Evolutionary conservation across 2,797 vertebrate species (phyloP).

Genomic region (Semotilus atromaculatus): DNA sequence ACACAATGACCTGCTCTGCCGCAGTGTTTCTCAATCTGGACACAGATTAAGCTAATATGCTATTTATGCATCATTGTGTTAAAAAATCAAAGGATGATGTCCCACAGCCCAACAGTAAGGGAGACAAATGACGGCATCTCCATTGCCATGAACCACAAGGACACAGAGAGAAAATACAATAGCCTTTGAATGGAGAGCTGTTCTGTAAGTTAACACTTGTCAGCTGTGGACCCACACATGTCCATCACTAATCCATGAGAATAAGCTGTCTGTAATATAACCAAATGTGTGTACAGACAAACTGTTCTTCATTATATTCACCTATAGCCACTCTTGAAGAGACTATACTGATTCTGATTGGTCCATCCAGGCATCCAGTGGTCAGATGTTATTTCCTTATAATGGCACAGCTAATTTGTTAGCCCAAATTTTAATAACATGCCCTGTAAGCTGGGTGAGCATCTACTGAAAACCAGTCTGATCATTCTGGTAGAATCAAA

Average conservation of each 20-base stretch:
- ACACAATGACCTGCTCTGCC: slow-evolving; percentile 11
- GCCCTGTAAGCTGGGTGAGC: not conserved
- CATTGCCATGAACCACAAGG: slow-evolving; percentile 2
- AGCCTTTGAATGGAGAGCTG: not conserved
- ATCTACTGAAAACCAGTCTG: not conserved
- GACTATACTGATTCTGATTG: not conserved
- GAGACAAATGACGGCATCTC: not conserved
- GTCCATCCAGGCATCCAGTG: not conserved
- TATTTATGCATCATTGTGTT: slow-evolving; percentile 24
- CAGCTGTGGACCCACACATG: slow-evolving; percentile 13
- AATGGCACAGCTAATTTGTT: too few relatives aligned
- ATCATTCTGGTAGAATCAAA: not conserved
- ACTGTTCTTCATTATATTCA: not conserved
- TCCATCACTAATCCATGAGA: not conserved
- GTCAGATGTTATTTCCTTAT: not conserved
- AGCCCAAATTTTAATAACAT: not conserved
- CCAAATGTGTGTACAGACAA: not conserved
- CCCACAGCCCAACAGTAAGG: not conserved
- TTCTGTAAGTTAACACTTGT: slow-evolving; percentile 18
- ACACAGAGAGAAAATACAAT: not conserved
- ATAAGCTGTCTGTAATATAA: not conserved
- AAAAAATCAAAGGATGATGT: not conserved
- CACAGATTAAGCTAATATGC: slow-evolving; percentile 13
- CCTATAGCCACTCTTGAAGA: not conserved
- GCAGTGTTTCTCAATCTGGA: not conserved